Percentiles rank a stretch among this genome's conserved stretches.
These are phyloP conservation scores for Cephus cinctus DNA, from an alignment of 1,140 invertebrate genomes.

Conservation along the genomic window DNA sequence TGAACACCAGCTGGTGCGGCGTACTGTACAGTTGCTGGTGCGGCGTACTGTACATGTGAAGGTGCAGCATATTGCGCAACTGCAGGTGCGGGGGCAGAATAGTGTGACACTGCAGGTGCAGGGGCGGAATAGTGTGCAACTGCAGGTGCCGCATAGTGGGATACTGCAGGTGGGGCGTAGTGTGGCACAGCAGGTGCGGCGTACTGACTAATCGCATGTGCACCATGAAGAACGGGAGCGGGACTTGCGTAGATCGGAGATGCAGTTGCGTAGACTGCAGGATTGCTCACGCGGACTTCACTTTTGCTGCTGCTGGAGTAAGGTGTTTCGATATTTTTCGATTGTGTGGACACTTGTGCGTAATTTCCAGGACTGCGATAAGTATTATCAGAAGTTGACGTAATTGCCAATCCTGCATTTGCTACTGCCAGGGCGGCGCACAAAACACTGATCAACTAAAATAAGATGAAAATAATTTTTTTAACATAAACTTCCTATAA, in stretches of 20 bases:
- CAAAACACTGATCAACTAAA: neutral
- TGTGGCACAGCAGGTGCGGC: constrained; percentile 5
- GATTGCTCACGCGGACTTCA: constrained; percentile 63
- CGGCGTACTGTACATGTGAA: no score
- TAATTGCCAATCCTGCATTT: neutral
- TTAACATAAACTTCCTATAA: neutral
- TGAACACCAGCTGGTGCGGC: neutral
- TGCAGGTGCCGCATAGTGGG: constrained; percentile 16
- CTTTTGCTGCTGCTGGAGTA: constrained; percentile 63
- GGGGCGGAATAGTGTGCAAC: neutral
- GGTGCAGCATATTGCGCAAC: constrained; percentile 3
- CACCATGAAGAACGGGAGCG: constrained; percentile 23
- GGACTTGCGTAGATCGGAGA: no score
- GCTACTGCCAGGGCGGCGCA: neutral
- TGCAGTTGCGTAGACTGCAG: constrained; percentile 55
- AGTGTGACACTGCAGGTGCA: neutral
- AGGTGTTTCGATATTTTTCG: constrained; percentile 61
- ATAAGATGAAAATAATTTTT: neutral
- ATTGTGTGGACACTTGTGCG: constrained; percentile 48
- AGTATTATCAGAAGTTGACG: constrained; percentile 2
- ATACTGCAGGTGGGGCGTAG: constrained; percentile 16
- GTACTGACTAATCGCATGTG: constrained; percentile 8
- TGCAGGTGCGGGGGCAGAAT: constrained; percentile 14
- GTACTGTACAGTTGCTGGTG: no score
- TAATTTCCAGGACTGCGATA: neutral